A percentile compares a stretch with the other conserved stretches of the same genome.
Conservation (phyloP, 35 echinoderm and acorn worm species). For the Heliocidaris erythrogramma region DNA sequence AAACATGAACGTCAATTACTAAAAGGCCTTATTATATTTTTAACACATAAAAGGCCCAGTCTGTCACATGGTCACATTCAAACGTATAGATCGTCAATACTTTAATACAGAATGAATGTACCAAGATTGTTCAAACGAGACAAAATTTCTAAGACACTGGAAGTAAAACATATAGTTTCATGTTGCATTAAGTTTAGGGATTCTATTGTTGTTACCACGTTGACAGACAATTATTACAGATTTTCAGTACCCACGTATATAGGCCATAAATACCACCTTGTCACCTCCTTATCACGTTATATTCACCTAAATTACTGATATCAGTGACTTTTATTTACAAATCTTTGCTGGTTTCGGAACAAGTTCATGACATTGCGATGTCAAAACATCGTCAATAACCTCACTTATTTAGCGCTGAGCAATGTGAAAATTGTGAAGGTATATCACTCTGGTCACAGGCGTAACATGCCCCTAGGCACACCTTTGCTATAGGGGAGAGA, state of each 20-base stretch:
- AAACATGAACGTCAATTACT: neutral
- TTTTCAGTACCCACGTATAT: neutral
- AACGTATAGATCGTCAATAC: no score
- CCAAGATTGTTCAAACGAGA: no score
- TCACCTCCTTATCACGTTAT: neutral
- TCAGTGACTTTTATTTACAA: constrained; percentile 18
- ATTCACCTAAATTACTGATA: neutral
- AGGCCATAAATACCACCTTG: neutral
- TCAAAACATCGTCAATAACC: neutral
- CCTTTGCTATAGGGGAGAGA: no score
- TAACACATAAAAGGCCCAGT: no score
- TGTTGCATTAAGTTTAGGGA: neutral
- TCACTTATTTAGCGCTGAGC: neutral
- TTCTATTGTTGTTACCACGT: neutral
- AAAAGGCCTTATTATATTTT: no score
- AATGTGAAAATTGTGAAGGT: neutral
- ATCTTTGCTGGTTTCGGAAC: neutral
- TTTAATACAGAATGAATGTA: no score
- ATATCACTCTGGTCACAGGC: neutral
- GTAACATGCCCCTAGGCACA: no score
- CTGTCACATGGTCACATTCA: no score
- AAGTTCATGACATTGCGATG: neutral
- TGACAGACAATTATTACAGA: neutral
- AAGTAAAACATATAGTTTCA: neutral
- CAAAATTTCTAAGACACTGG: no score